A percentile compares a stretch with the other conserved stretches of the same genome.
These are phyloP conservation scores for Amphimallon solstitiale DNA, from an alignment of 2,888 invertebrate species.

Conservation along the genomic window DNA sequence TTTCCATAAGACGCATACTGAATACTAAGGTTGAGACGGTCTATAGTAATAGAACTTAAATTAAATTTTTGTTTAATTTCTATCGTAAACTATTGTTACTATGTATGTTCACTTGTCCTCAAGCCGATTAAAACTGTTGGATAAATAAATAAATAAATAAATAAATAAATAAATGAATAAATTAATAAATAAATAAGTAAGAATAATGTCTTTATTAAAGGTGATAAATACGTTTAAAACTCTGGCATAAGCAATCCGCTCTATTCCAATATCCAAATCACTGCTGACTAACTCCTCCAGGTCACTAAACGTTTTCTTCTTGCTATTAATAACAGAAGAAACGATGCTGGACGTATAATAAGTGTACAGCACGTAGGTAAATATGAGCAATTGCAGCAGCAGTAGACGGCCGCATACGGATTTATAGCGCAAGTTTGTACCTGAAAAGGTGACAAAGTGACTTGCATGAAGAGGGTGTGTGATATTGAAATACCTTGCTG, in stretches of 20 bases:
- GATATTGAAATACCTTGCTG: constrained; percentile 48
- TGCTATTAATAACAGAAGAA: constrained; percentile 67
- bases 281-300: constrained; percentile 66
- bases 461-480: background rate
- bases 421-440: constrained; percentile 33
- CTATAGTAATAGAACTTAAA: too few species aligned
- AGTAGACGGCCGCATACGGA: constrained; percentile 53
- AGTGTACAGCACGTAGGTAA: constrained; percentile 65
- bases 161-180: too few species aligned
- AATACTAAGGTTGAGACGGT: too few species aligned
- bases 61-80: too few species aligned
- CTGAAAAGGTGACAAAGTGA: constrained; percentile 13
- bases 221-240: constrained; percentile 36
- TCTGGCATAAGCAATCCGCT: constrained; percentile 64
- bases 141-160: too few species aligned
- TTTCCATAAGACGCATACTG: too few species aligned
- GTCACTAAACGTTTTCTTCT: constrained; percentile 65
- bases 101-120: too few species aligned
- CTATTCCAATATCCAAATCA: constrained; percentile 64
- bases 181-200: background rate
- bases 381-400: constrained; percentile 52
- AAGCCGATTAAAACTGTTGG: too few species aligned
- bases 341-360: constrained; percentile 71
- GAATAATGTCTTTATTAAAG: too few species aligned
- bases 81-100: too few species aligned